Conservation (phyloP, 1,140 invertebrate genomes). For the Micrasema minimum region DNA sequence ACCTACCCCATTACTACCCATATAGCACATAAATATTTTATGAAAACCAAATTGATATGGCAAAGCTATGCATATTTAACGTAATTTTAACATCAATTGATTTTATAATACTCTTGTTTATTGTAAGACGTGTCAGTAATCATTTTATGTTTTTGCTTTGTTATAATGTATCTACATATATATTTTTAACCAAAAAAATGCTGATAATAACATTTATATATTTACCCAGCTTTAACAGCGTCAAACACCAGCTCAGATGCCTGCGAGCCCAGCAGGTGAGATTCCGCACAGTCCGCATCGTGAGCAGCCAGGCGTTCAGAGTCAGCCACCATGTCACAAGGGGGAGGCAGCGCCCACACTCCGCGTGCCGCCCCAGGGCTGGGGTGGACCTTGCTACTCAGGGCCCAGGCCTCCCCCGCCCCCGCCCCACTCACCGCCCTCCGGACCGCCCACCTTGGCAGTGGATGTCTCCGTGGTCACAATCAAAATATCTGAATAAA, state of each 20-base stretch:
- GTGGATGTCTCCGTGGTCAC: constrained; percentile 23
- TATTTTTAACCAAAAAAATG: too few relatives aligned
- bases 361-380: constrained; percentile 86
- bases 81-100: too few relatives aligned
- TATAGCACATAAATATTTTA: too few relatives aligned
- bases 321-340: constrained; percentile 78
- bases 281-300: constrained; percentile 60
- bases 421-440: constrained; percentile 42
- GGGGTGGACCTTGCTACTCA: constrained; percentile 72
- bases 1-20: too few relatives aligned
- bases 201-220: too few relatives aligned
- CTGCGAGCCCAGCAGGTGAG: constrained; percentile 58
- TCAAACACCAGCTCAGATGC: constrained; percentile 72
- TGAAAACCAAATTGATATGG: too few relatives aligned
- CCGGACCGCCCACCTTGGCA: constrained; percentile 25
- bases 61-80: too few relatives aligned
- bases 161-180: too few relatives aligned
- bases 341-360: constrained; percentile 82
- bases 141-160: too few relatives aligned
- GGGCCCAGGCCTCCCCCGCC: constrained; percentile 55
- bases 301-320: constrained; percentile 61
- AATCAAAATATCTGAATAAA: constrained; percentile 8
- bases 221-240: constrained; percentile 73
- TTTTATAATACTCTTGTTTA: too few relatives aligned
- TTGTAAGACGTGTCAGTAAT: too few relatives aligned